A percentile compares a stretch with the other conserved stretches of the same genome.
Evolutionary conservation across 2,797 vertebrate species (phyloP).

Genomic region (Apogon hyalosoma): DNA sequence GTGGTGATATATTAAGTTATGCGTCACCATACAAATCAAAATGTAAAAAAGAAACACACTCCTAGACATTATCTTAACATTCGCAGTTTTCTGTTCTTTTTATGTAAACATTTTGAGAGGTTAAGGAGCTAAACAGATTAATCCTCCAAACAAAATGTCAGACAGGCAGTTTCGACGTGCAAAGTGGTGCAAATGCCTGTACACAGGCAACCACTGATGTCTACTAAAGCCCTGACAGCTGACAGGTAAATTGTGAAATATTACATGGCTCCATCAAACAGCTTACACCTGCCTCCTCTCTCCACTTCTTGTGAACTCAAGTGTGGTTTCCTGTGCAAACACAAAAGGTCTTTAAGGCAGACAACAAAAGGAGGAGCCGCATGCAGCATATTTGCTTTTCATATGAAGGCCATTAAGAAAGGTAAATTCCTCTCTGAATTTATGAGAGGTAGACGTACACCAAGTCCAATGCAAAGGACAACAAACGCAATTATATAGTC

Average conservation of each 20-base stretch:
- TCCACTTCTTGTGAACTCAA: slow-evolving; percentile 33
- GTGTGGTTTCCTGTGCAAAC: slow-evolving; percentile 37
- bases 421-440: background rate
- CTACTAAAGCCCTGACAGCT: slow-evolving; percentile 60
- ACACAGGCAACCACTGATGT: slow-evolving; percentile 40
- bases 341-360: slow-evolving; percentile 32
- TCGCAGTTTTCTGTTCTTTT: background rate
- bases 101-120: slow-evolving; percentile 7
- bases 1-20: slow-evolving; percentile 18
- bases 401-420: slow-evolving; percentile 14
- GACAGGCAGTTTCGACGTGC: background rate
- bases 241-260: slow-evolving; percentile 73
- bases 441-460: background rate
- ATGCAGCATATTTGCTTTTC: slow-evolving; percentile 25
- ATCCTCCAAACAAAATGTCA: slow-evolving; percentile 35
- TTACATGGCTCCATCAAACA: slow-evolving; percentile 64
- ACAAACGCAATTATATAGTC: too few relatives aligned
- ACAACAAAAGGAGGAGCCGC: slow-evolving; percentile 1
- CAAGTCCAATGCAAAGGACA: background rate
- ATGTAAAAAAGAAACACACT: background rate
- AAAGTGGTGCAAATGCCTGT: slow-evolving; percentile 47
- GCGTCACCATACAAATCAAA: background rate
- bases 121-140: slow-evolving; percentile 16
- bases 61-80: background rate
- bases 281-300: slow-evolving; percentile 40